Evolutionary conservation across 2,797 vertebrate species (phyloP), one percentile per base, ranked within the genome.

Genomic region (Anolis apletophallus): DNA sequence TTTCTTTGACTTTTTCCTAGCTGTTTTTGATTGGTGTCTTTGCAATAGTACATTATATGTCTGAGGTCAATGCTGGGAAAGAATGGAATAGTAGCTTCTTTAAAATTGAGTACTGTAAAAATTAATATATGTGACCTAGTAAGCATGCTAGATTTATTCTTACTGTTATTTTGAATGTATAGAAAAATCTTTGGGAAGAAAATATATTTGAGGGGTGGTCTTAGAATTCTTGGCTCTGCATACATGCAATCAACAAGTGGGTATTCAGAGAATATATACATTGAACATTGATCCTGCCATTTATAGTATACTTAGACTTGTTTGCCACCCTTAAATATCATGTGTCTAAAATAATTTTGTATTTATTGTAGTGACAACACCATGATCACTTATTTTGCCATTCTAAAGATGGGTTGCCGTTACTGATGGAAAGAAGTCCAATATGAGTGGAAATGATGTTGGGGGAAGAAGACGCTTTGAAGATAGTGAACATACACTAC

Each of bases 391-490:
- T 55, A 89, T 14, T 86, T 84, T 86, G 54, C 64, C 1, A 64
- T 92, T 93, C 92, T 93, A 94, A 93, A 95, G 91, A 95, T 88
- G 92, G 88, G 89, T 91, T 73, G 59, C 96, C 71, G 96, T 95
- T 96, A 97, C 98, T 98, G 93, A 99, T 99, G 98, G 98, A 97
- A 98, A 96, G 96, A 94, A 96, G 96, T 97, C 96, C 97, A 97
- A 98, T 98, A 99, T 99, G 98, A 99, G 97, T 97, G 96, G 97
- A 95, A 98, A 97, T 97, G 98, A 99, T 97, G 97, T 96, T 95
- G 97, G 98, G 96, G 98, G 98, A 96, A 98, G 98, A 96, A 97
- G 97, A 96, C 98, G 98, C 97, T 98, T 97, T 85, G 98, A 99
- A 95, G 98, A 99, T 95, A 98, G 97, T 0, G 99, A 99, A 90